Evolutionary conservation across 2,797 vertebrate genomes (phyloP), one percentile per base, ranked within the genome.

Genomic region (Tinamus major): DNA sequence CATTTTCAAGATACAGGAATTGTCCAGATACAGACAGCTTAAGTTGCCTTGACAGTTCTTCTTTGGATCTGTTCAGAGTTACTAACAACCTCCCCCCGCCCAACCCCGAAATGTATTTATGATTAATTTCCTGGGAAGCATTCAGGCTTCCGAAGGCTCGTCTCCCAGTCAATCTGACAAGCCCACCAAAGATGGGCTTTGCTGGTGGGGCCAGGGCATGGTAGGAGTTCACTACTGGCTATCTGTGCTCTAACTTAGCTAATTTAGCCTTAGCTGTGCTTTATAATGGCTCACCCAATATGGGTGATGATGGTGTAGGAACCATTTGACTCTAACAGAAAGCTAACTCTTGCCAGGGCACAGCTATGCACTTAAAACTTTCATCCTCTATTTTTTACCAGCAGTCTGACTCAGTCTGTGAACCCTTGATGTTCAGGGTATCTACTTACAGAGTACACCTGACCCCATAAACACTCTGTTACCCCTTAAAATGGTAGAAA

Each of bases 181-280:
- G 23, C 58, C 75, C 29, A 2, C 31, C 82, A 37, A 61, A 74
- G 16, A 20, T 87, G n/a, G 27, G 19, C 37, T 76, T 69, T 44
- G 29, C 37, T 76, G 33, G 5, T 31, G 0, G 0, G 35, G 78
- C 18, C 7, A 41, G 41, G 9, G 17, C 23, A 5, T 51, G 46
- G 18, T 35, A 23, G 24, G 59, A 67, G 61, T 67, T 87, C 12
- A 2, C 5, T 67, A 23, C 48, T 87, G 46, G 3, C 59, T 59
- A 7, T 41, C 37, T 56, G 20, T 83, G 46, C 74, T 72, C 9
- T 6, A 55, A 62, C 31, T 62, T 81, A 35, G 13, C 51, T 24
- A 72, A 0, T 70, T 79, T 59, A 88, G 49, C 41, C 85, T 79
- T 44, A 81, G 10, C 37, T 80, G 0, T 53, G 13, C 27, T 74